A percentile compares a stretch with the other conserved stretches of the same genome.
Evolutionary conservation across 1,140 invertebrate genomes (phyloP).

Genomic region (Drosophila navojoa): DNA sequence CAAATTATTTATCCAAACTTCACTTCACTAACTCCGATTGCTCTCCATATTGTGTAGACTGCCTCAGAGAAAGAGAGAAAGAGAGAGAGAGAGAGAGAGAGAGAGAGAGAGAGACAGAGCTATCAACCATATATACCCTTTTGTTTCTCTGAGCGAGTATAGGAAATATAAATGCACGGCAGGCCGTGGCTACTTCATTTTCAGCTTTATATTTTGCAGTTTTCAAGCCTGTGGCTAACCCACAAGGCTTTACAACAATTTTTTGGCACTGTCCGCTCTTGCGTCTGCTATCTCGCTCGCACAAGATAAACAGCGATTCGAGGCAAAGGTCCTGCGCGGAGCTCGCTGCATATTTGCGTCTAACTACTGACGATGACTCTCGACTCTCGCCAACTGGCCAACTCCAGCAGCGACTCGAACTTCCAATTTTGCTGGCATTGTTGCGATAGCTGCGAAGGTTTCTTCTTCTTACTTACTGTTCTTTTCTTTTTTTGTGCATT

Average conservation of each 20-base stretch:
- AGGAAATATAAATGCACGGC: conserved; percentile 33
- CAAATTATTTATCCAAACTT: too few relatives aligned
- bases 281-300: conserved; percentile 26
- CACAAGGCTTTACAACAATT: conserved; percentile 33
- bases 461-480: not conserved
- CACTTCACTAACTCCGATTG: too few relatives aligned
- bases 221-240: conserved; percentile 44
- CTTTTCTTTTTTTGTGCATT: conserved; percentile 1
- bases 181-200: conserved; percentile 72
- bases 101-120: too few relatives aligned
- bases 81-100: too few relatives aligned
- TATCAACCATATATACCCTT: not conserved
- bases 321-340: conserved; percentile 67
- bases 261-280: conserved; percentile 61
- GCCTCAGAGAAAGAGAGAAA: too few relatives aligned
- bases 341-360: conserved; percentile 26
- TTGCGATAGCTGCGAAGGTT: conserved; percentile 53
- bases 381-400: conserved; percentile 9
- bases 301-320: conserved; percentile 78
- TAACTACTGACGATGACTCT: conserved; percentile 27
- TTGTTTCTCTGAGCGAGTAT: not conserved
- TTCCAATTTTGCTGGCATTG: conserved; percentile 38
- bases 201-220: conserved; percentile 66
- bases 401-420: conserved; percentile 5
- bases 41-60: too few relatives aligned